Percentiles rank a stretch among this genome's conserved stretches.
These are phyloP conservation scores for Chinchilla lanigera DNA, from an alignment of 2,113 vertebrate genomes.

Conservation along the genomic window DNA sequence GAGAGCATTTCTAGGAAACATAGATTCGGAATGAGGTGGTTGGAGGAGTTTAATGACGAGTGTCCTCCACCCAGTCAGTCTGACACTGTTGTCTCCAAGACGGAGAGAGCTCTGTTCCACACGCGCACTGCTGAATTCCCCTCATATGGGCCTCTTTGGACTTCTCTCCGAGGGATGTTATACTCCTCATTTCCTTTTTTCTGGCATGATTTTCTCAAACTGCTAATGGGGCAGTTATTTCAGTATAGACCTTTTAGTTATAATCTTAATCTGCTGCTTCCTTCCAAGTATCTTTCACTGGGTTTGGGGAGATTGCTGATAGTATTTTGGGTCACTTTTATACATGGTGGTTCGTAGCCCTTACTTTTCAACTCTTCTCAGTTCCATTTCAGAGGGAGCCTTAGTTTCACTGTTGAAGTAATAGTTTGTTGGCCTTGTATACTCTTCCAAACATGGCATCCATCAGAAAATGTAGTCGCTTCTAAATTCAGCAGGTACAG, in stretches of 20 bases:
- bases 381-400: not conserved
- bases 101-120: not conserved
- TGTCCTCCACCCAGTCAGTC: not conserved
- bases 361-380: not conserved
- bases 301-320: not conserved
- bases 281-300: not conserved
- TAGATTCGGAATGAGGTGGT: not conserved
- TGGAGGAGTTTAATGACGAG: not conserved
- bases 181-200: not conserved
- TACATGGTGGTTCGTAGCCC: not conserved
- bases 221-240: not conserved
- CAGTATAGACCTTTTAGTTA: not conserved
- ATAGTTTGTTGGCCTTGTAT: not conserved
- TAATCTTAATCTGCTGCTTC: not conserved
- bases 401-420: slow-evolving; percentile 27
- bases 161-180: not conserved
- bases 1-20: not conserved
- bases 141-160: not conserved
- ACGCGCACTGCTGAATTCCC: not conserved
- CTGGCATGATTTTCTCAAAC: not conserved
- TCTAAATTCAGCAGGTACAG: slow-evolving; percentile 32
- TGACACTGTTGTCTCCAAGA: not conserved
- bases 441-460: not conserved
- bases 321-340: not conserved
- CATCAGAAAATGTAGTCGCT: slow-evolving; percentile 6